Evolutionary conservation across 2,888 invertebrate species (phyloP), one percentile per base, ranked within the genome.

Genomic region (Ctena decussata): DNA sequence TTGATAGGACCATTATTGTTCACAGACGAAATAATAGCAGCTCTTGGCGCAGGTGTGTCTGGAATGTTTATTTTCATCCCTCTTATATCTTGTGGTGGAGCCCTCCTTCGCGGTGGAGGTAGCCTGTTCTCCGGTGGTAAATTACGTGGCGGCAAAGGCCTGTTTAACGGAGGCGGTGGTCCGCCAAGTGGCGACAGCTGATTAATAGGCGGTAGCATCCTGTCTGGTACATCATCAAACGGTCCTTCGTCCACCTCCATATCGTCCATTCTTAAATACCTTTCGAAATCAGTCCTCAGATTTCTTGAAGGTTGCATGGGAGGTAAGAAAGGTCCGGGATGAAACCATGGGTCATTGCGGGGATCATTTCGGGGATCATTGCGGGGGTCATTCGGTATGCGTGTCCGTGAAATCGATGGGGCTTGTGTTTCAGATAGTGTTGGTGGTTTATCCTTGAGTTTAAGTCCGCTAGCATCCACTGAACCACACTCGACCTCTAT

Each of bases 401-500:
- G 65, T 21, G 65, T 35, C 35, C 65, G 27, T 3, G 12, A 21
- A 15, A 65, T 18, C 1, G 30, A 6, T 12, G 35, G 35, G 8
- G 5, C 65, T 21, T 18, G 6, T 5, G 35, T 65, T 21, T 65
- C 65, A 12, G 35, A 35, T 32, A 65, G 35, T 21, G 32, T 32
- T 32, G 70, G 53, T n/a, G 87, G 87, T 39, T 72, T 41, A n/a
- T 82, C 74, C 57, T 83, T 77, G 12, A 87, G 75, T 30, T 80
- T 80, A 11, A 85, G 15, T 27, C 74, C 80, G 5, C 80, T 76
- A 3, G 78, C 44, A 35, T 83, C 69, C 0, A 83, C 81, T 27
- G 77, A 70, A 18, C 87, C 87, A 53, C 87, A 87, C n/a, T 85
- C 87, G 6, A 87, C 49, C 60, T 87, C 80, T 11, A 87, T 73